phyloP scores from a whole-genome alignment of 2,797 vertebrate genomes.

The Lycodopsis pacificus region DNA sequence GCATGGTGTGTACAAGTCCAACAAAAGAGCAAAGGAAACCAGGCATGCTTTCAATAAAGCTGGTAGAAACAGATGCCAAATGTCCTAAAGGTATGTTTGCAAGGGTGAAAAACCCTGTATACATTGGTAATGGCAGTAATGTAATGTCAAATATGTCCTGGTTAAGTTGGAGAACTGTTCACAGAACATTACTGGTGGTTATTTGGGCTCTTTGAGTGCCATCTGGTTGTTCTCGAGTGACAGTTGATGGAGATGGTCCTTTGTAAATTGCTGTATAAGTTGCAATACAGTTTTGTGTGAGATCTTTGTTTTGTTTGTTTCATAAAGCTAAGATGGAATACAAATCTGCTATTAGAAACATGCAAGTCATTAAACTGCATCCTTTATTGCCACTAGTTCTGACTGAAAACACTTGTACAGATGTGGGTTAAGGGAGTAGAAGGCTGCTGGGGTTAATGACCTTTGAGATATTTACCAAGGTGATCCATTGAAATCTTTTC shows the following conservation, averaged over 20 bases:
- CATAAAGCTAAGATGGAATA: background rate
- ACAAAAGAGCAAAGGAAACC: conserved; percentile 12
- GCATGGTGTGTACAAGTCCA: conserved; percentile 11
- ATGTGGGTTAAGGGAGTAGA: background rate
- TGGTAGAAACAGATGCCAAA: conserved; percentile 13
- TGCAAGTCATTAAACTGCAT: background rate
- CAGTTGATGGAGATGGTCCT: background rate
- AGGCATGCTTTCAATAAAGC: conserved; percentile 15
- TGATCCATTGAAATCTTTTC: background rate
- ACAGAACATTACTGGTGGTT: background rate
- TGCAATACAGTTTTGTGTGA: background rate
- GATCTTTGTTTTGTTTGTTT: conserved; percentile 2
- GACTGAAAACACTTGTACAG: background rate
- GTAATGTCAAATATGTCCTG: conserved; percentile 12
- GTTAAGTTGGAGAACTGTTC: background rate
- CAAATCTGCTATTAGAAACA: background rate
- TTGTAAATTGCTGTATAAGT: background rate
- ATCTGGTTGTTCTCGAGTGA: background rate
- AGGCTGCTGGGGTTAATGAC: background rate
- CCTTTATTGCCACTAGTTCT: background rate
- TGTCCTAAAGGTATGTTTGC: conserved; percentile 16
- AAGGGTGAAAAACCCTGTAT: background rate
- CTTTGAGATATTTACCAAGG: background rate
- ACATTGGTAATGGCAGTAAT: background rate
- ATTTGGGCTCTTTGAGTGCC: background rate